Conservation (phyloP, 2,797 vertebrate species). For the Halcyon chelicuti region DNA sequence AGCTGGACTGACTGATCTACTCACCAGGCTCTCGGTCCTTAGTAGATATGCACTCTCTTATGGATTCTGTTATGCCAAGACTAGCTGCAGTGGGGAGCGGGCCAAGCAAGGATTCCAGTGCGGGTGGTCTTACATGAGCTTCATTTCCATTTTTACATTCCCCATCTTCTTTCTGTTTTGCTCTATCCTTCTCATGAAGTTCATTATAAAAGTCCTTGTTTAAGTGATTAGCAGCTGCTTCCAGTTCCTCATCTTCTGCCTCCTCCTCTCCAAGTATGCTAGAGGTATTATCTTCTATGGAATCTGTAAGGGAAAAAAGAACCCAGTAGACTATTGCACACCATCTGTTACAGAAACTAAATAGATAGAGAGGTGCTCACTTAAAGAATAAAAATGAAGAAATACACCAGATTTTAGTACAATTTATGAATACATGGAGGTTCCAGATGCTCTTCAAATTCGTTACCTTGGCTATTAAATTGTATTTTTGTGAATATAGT, state of each 20-base stretch:
- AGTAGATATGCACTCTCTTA: conserved; percentile 80
- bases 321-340: not conserved
- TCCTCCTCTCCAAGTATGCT: conserved; percentile 79
- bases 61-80: conserved; percentile 88
- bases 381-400: not conserved
- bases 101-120: conserved; percentile 89
- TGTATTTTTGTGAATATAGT: not conserved
- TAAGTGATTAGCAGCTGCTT: conserved; percentile 89
- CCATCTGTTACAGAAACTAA: conserved; percentile 2
- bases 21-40: conserved; percentile 84
- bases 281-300: conserved; percentile 69
- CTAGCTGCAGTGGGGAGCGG: conserved; percentile 89
- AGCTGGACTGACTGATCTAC: conserved; percentile 37
- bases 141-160: conserved; percentile 33
- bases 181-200: conserved; percentile 66
- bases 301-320: conserved; percentile 67
- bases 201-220: conserved; percentile 84
- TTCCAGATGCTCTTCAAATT: conserved; percentile 24
- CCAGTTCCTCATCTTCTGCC: conserved; percentile 86
- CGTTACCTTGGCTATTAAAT: not conserved
- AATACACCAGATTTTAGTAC: not conserved
- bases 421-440: not conserved
- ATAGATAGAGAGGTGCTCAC: not conserved
- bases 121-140: conserved; percentile 74
- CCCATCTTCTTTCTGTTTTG: not conserved